A percentile compares a stretch with the other conserved stretches of the same genome.
Evolutionary conservation across 30 jellyfish, hydroid and myxozoan genomes (phyloP).

Genomic region (Hydractinia symbiolongicarpus): DNA sequence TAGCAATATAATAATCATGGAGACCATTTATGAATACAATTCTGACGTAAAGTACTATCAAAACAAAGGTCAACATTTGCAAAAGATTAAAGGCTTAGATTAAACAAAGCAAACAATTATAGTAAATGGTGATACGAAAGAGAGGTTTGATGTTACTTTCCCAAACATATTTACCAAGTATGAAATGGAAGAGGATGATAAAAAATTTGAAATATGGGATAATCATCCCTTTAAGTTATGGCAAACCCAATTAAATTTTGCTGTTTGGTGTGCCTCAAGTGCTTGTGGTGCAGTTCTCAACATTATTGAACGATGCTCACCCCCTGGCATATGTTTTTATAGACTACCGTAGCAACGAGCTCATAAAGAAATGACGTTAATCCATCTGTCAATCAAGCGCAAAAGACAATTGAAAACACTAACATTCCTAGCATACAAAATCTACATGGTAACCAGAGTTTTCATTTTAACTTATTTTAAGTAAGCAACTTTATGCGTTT

Average conservation of each 20-base stretch:
- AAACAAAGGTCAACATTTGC: background rate
- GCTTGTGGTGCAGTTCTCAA: conserved; percentile 10
- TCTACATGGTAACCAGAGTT: too few relatives aligned
- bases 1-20: background rate
- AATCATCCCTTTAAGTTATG: background rate
- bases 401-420: too few relatives aligned
- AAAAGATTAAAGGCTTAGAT: background rate
- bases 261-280: conserved; percentile 12
- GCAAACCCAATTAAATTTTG: conserved; percentile 4
- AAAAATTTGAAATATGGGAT: background rate
- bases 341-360: too few relatives aligned
- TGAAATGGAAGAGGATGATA: background rate
- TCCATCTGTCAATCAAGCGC: too few relatives aligned
- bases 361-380: too few relatives aligned
- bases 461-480: too few relatives aligned
- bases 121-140: background rate
- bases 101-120: background rate
- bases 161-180: background rate
- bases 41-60: background rate
- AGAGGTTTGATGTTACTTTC: background rate
- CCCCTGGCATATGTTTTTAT: too few relatives aligned
- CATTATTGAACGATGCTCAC: too few relatives aligned
- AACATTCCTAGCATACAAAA: too few relatives aligned
- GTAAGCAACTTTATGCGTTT: too few relatives aligned
- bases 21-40: background rate